These are phyloP conservation scores for Hippopotamyrus pictus DNA, from an alignment of 2,797 vertebrate genomes.

Conservation along the genomic window DNA sequence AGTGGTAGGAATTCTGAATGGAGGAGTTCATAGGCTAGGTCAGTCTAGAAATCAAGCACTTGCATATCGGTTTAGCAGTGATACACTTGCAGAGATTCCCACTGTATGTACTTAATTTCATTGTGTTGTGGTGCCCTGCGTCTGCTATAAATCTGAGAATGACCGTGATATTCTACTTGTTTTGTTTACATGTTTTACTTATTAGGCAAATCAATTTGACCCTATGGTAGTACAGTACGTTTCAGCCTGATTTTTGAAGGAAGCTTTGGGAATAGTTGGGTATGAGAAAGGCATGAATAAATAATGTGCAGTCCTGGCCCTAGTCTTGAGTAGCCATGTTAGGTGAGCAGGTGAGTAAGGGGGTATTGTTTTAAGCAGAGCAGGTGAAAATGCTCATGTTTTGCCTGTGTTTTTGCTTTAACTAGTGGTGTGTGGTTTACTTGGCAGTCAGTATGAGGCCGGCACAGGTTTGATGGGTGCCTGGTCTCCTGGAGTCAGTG, in stretches of 20 bases:
- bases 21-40: not conserved
- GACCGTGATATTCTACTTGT: not conserved
- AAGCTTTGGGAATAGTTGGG: not conserved
- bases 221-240: not conserved
- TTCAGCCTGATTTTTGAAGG: not conserved
- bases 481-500: not conserved
- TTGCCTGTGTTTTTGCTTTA: not conserved
- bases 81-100: not conserved
- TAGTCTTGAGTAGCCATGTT: not conserved
- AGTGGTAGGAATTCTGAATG: not conserved
- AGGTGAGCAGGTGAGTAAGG: not conserved
- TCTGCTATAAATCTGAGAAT: not conserved
- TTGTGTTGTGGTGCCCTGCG: not conserved
- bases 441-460: not conserved
- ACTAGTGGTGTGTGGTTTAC: constrained; percentile 18
- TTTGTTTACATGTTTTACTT: not conserved
- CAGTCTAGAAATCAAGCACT: not conserved
- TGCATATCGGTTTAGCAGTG: not conserved
- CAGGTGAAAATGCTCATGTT: not conserved
- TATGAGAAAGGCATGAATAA: not conserved
- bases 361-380: not conserved
- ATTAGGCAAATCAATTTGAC: not conserved
- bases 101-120: not conserved
- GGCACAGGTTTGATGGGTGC: constrained; percentile 14
- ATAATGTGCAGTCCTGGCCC: not conserved